phyloP scores from a whole-genome alignment of 1,140 invertebrate genomes.

The Lordiphosa collinella region DNA sequence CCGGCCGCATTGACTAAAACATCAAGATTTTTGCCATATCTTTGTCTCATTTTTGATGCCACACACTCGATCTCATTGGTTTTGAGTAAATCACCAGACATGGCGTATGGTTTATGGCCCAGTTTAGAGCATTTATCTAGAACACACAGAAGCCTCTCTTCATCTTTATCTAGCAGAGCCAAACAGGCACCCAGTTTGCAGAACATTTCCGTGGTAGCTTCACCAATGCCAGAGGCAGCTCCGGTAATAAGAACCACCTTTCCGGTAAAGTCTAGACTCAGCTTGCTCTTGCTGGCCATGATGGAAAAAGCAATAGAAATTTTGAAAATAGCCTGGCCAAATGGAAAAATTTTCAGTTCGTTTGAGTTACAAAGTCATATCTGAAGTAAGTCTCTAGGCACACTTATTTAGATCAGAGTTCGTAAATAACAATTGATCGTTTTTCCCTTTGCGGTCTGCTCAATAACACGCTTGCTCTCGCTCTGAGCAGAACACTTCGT shows the following conservation, averaged over 20 bases:
- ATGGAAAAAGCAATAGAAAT: background rate
- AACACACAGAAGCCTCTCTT: constrained; percentile 81
- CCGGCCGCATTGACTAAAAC: constrained; percentile 93
- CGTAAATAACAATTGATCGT: no score
- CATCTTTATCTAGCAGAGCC: constrained; percentile 87
- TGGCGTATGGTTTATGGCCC: constrained; percentile 33
- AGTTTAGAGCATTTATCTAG: constrained; percentile 81
- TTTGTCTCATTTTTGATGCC: constrained; percentile 85
- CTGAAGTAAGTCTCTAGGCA: no score
- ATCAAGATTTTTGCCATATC: constrained; percentile 83
- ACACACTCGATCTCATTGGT: constrained; percentile 86
- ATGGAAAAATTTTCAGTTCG: no score
- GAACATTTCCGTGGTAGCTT: constrained; percentile 88
- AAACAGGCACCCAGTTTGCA: constrained; percentile 85
- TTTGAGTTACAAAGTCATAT: no score
- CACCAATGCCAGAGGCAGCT: constrained; percentile 92
- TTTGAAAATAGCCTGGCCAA: background rate
- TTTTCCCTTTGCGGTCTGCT: no score
- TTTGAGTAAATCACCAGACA: constrained; percentile 79
- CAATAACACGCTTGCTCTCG: no score
- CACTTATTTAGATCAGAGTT: no score
- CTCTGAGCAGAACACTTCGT: no score
- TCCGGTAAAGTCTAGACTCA: constrained; percentile 81
- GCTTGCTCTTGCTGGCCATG: background rate
- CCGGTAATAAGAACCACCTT: constrained; percentile 88